Percentiles rank a stretch among this genome's conserved stretches.
phyloP scores from a whole-genome alignment of 2,113 vertebrate genomes.

The Aptenodytes forsteri region DNA sequence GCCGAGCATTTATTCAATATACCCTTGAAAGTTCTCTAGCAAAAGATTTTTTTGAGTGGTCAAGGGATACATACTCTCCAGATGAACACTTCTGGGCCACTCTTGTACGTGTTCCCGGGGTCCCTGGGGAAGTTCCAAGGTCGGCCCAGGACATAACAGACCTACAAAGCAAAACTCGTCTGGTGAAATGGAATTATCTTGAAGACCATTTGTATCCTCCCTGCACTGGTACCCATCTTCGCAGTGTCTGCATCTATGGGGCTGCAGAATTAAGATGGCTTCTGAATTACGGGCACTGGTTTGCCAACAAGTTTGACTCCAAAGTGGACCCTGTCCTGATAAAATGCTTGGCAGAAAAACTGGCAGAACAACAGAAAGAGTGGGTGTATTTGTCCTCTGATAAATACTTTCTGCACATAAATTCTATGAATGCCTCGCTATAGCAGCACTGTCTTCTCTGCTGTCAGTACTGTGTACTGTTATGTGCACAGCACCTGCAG shows the following conservation, averaged over 20 bases:
- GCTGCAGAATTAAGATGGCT: constrained; percentile 79
- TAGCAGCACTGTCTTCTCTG: background rate
- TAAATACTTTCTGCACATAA: constrained; percentile 34
- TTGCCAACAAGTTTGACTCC: constrained; percentile 93
- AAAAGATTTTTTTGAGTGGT: constrained; percentile 90
- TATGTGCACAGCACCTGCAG: background rate
- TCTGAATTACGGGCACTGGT: constrained; percentile 87
- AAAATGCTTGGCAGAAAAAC: constrained; percentile 90
- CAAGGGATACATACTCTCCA: constrained; percentile 89
- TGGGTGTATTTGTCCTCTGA: constrained; percentile 68
- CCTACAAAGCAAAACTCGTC: constrained; percentile 88
- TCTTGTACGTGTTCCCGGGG: constrained; percentile 80
- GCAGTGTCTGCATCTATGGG: constrained; percentile 89
- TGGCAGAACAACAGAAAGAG: constrained; percentile 79
- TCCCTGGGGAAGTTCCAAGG: constrained; percentile 84
- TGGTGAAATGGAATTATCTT: constrained; percentile 92
- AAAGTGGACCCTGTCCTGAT: constrained; percentile 89
- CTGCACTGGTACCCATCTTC: constrained; percentile 86
- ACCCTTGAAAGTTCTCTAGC: constrained; percentile 73
- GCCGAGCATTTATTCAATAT: constrained; percentile 79
- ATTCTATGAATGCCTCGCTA: background rate
- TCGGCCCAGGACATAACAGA: constrained; percentile 84
- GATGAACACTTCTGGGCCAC: constrained; percentile 97
- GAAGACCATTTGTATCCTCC: constrained; percentile 85
- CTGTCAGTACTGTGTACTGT: background rate